Conservation (phyloP, 2,113 vertebrate genomes). For the Thomomys bottae region DNA sequence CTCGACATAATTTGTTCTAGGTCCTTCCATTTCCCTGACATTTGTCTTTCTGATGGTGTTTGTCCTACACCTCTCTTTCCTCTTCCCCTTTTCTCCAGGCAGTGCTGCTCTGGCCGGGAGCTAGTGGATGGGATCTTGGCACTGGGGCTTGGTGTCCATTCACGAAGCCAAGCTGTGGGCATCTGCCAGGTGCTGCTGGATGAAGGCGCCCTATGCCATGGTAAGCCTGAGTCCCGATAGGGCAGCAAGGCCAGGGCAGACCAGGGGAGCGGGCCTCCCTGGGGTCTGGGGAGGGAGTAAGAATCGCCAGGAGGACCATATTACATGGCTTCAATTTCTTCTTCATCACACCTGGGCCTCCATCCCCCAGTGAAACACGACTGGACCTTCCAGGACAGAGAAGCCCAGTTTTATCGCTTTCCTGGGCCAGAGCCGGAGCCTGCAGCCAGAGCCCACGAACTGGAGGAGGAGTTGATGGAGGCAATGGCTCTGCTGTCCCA, state of each 20-base stretch:
- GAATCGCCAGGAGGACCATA: neutral
- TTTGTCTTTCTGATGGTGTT: neutral
- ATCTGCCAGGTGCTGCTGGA: conserved; percentile 96
- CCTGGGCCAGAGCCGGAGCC: conserved; percentile 84
- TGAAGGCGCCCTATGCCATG: conserved; percentile 91
- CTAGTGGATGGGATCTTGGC: conserved; percentile 93
- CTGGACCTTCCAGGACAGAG: conserved; percentile 95
- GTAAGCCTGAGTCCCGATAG: conserved; percentile 80
- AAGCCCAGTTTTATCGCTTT: conserved; percentile 96
- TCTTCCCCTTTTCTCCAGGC: conserved; percentile 80
- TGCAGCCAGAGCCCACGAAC: conserved; percentile 78
- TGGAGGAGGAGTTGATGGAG: conserved; percentile 94
- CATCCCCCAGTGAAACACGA: conserved; percentile 91
- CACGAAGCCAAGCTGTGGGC: conserved; percentile 91
- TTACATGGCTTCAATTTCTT: neutral
- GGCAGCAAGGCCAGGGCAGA: neutral
- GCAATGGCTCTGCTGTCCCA: conserved; percentile 91
- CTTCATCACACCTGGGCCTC: neutral
- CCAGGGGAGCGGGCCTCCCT: neutral
- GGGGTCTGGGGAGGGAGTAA: neutral
- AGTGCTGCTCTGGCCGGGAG: conserved; percentile 93
- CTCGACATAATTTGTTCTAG: too few relatives aligned
- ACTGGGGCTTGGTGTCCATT: conserved; percentile 87
- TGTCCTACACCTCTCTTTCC: neutral
- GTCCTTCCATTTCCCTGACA: too few relatives aligned